Base-by-base conservation (phyloP, 2,113 vertebrate species). In the Notechis scutatus region DNA sequence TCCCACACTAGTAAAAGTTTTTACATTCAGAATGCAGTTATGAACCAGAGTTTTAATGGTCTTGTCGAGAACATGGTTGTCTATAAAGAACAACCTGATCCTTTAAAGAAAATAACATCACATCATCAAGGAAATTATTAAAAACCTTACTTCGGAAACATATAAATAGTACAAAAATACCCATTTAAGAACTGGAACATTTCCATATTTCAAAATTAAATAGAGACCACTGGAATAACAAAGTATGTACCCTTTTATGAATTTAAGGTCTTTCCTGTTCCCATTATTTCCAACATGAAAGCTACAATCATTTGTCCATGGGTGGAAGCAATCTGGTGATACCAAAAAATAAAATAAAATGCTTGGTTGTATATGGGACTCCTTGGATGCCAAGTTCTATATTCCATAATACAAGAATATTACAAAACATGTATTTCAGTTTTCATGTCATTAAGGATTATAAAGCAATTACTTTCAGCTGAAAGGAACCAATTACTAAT, bases 1-100 rank as follows among this genome's bases (percentile, higher is more conserved):
- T 97, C 97, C 97, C 97, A 96, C 98, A 97, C 97, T 97, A 97
- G 96, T 97, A 97, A 97, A 96, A 95, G 96, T 91, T 96, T 95
- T 56, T 95, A 90, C 88, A 92, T 94, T 92, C 90, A 90, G 91
- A 39, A 50, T 94, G 26, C 85, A 85, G 92, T 69, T 94, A 50
- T 52, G 52, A 92, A 64, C 59, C 61, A 94, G 64, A 95, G 47
- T 92, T 94, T 96, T 96, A 96, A 95, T 94, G 92, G 56, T 61
- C 88, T 94, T 93, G 95, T 92, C 85, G 92, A 95, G 93, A 95
- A 89, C 95, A 95, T 15, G 94, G 59, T 93, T 94, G 93, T 92
- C 96, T 95, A 91, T 56, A 90, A 61, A 61, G 59, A 61, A 61
- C 59, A 61, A 91, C 93, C 95, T 92, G 95, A 96, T 88, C 92